Evolutionary conservation across 2,888 invertebrate genomes (phyloP).

Genomic region (Chloroclystis v-ata): DNA sequence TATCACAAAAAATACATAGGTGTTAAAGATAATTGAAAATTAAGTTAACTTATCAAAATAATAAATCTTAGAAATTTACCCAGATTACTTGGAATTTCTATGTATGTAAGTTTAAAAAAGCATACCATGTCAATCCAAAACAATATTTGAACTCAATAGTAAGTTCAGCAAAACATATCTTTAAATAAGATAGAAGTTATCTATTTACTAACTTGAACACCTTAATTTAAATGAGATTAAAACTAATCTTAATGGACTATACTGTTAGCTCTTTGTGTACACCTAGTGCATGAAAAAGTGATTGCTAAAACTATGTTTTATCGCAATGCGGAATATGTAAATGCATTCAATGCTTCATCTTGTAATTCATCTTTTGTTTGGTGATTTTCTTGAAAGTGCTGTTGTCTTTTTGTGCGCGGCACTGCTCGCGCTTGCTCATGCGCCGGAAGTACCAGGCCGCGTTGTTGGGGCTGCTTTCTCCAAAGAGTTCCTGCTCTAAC

Average conservation of each 20-base stretch:
- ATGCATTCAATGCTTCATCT: constrained; percentile 51
- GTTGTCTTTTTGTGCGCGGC: constrained; percentile 59
- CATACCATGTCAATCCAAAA: too few species aligned
- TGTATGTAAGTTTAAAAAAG: not conserved
- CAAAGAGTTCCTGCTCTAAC: constrained; percentile 57
- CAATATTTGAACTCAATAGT: not conserved
- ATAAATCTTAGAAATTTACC: constrained; percentile 1
- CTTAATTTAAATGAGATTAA: constrained; percentile 1
- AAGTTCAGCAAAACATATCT: not conserved
- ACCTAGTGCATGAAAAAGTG: constrained; percentile 19
- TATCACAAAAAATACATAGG: constrained; percentile 25
- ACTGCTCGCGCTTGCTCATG: constrained; percentile 68
- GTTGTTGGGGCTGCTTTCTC: constrained; percentile 49
- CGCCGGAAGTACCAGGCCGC: constrained; percentile 72
- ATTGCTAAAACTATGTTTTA: constrained; percentile 20
- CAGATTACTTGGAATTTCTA: not conserved
- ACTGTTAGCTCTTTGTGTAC: constrained; percentile 8
- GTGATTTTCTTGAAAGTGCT: constrained; percentile 52
- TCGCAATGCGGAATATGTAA: constrained; percentile 9
- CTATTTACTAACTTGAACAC: not conserved
- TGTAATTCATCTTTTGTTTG: constrained; percentile 60
- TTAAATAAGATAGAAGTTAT: not conserved
- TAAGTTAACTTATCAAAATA: constrained; percentile 1
- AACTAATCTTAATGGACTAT: constrained; percentile 1
- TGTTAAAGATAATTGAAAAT: constrained; percentile 13